Base-by-base conservation (phyloP, 2,888 invertebrate genomes). In the Andrena dorsata region DNA sequence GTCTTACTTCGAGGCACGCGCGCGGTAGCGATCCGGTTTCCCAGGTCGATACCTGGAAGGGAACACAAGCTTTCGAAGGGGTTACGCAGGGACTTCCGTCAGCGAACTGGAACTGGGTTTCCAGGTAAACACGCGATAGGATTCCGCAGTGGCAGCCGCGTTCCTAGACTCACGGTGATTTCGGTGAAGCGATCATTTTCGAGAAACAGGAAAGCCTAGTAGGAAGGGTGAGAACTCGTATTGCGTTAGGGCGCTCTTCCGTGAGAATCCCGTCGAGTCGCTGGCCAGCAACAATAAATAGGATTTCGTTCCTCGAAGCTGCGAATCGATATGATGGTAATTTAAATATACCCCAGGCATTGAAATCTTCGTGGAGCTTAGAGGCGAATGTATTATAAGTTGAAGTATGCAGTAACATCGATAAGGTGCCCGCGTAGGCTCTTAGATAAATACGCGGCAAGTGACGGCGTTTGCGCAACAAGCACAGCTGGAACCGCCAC, bases 11-110 rank as follows among this genome's bases (percentile, higher is more conserved):
- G 65, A 80, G 80, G 80, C n/a, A 75, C 69, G 41, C 41, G 41
- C 16, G 0, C 73, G 87, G 87, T 85, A 86, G 88, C 80, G 83
- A 85, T 90, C 85, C 80, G 82, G 84, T 91, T 90, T 80, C 83
- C 70, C 70, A 82, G 86, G 63, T 77, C 79, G 68, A 78, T 79
- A 82, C 78, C 76, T 41, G 58, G 61, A 41, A 66, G 66, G 84
- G 81, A 88, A 88, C 49, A 70, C 56, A 79, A 83, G 76, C 77
- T 83, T 56, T 70, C 68, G 70, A 85, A 84, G 83, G 86, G 84
- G 86, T 90, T 87, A 82, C 66, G 35, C 63, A 63, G 65, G 68
- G 76, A 66, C 74, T 76, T 76, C 73, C 77, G 78, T 64, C 32
- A 53, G 5, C 28, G 64, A 63, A 73, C 47, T 83, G 75, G 82